These are phyloP conservation scores for Acanthurus leucopareius DNA, from an alignment of 2,797 vertebrate genomes.

Conservation along the genomic window DNA sequence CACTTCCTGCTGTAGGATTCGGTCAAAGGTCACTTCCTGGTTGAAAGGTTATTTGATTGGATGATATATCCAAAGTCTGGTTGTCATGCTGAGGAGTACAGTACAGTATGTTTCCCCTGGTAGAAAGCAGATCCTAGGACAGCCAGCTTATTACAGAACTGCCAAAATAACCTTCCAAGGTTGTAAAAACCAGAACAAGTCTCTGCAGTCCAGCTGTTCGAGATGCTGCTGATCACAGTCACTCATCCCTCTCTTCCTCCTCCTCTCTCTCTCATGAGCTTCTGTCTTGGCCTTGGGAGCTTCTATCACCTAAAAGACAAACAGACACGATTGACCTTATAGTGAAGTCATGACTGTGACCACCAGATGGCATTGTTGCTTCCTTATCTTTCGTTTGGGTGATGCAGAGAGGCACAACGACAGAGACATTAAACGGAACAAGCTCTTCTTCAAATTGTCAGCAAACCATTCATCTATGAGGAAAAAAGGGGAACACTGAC, in stretches of 20 bases:
- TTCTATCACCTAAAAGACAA: conserved; percentile 66
- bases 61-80: conserved; percentile 66
- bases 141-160: conserved; percentile 55
- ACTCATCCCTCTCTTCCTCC: conserved; percentile 37
- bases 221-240: conserved; percentile 60
- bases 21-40: conserved; percentile 83
- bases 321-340: conserved; percentile 4
- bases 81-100: conserved; percentile 64
- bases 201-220: conserved; percentile 70
- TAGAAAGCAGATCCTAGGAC: conserved; percentile 66
- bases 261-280: conserved; percentile 33
- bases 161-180: conserved; percentile 70
- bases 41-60: conserved; percentile 74
- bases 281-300: conserved; percentile 64
- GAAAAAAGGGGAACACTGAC: conserved; percentile 30
- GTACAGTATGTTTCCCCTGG: conserved; percentile 68
- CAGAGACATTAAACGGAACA: conserved; percentile 36
- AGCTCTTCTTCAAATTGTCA: conserved; percentile 55
- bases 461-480: conserved; percentile 37
- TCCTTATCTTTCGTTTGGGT: neutral
- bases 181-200: conserved; percentile 61
- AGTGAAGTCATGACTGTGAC: conserved; percentile 15
- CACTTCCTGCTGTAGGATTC: conserved; percentile 50
- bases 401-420: conserved; percentile 25
- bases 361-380: conserved; percentile 72